These are phyloP conservation scores for Oscheius myriophilus DNA, from an alignment of 2,888 invertebrate species.

Conservation along the genomic window DNA sequence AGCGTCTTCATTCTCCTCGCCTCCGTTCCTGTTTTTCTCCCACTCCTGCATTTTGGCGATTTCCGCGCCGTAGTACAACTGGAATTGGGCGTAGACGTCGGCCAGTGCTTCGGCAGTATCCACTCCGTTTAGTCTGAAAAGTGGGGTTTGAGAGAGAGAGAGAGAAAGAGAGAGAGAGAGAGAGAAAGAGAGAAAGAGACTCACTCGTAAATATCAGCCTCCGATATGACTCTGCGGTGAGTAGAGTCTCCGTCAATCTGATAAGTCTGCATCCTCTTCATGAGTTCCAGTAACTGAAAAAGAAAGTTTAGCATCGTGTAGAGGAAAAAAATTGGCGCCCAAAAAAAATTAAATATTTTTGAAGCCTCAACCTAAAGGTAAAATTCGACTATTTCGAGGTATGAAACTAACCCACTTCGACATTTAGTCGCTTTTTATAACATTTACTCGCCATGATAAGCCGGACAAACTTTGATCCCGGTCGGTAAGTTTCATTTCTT, in stretches of 20 bases:
- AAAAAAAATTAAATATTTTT: too few relatives aligned
- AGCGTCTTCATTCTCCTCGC: background rate
- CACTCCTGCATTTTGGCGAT: constrained; percentile 71
- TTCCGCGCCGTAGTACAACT: constrained; percentile 81
- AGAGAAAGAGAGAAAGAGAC: constrained; percentile 9
- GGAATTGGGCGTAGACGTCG: constrained; percentile 90
- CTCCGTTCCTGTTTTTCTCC: constrained; percentile 42
- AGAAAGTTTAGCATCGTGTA: too few relatives aligned
- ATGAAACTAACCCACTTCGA: too few relatives aligned
- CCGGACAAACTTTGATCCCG: too few relatives aligned
- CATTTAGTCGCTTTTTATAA: too few relatives aligned
- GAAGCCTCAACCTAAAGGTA: too few relatives aligned
- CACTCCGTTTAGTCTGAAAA: constrained; percentile 77
- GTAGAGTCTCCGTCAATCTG: constrained; percentile 77
- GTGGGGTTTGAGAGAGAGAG: background rate
- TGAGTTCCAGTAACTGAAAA: constrained; percentile 80
- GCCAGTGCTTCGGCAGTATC: constrained; percentile 89
- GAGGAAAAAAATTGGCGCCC: too few relatives aligned
- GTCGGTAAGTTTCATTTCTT: too few relatives aligned
- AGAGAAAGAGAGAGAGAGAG: background rate
- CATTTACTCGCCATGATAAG: too few relatives aligned
- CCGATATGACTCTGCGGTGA: constrained; percentile 37
- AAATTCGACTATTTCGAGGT: too few relatives aligned
- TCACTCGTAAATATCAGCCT: constrained; percentile 51
- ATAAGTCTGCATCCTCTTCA: constrained; percentile 90